A percentile compares a stretch with the other conserved stretches of the same genome.
These are phyloP conservation scores for Colius striatus DNA, from an alignment of 2,113 vertebrate genomes.

Conservation along the genomic window DNA sequence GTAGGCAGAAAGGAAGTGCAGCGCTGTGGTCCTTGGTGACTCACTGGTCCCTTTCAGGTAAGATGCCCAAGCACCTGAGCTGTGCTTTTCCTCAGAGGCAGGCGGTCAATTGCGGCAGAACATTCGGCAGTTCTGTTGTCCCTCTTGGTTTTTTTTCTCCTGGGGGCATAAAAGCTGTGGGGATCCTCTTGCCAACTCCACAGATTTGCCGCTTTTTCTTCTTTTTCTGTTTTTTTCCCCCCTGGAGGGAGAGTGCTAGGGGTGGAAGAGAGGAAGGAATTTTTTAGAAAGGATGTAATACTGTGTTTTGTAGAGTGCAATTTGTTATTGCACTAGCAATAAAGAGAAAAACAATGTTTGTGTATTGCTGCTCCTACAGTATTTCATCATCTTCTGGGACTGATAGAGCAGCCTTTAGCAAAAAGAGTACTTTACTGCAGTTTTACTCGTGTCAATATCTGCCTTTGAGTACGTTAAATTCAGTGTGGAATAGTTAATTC, in stretches of 20 bases:
- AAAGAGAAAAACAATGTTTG: conserved; percentile 40
- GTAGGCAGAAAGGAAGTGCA: neutral
- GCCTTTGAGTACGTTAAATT: conserved; percentile 54
- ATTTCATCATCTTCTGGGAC: conserved; percentile 46
- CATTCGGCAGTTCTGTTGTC: neutral
- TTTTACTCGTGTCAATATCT: conserved; percentile 45
- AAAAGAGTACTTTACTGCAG: conserved; percentile 10
- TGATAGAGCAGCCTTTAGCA: conserved; percentile 19
- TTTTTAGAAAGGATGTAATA: neutral
- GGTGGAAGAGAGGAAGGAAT: neutral
- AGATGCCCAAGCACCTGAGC: rapidly evolving
- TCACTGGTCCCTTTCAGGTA: neutral
- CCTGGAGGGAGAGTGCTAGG: neutral
- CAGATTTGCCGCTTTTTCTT: neutral
- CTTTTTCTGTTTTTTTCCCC: neutral
- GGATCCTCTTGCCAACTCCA: neutral
- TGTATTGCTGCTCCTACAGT: conserved; percentile 26
- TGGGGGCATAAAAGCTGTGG: neutral
- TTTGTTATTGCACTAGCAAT: conserved; percentile 19
- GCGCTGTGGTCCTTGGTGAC: neutral
- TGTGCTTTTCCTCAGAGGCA: neutral
- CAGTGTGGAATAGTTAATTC: conserved; percentile 47
- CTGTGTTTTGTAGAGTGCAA: neutral
- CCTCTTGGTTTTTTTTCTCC: neutral
- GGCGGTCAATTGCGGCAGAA: rapidly evolving